A percentile compares a stretch with the other conserved stretches of the same genome.
Evolutionary conservation across 2,113 vertebrate genomes (phyloP).

Genomic region (Grammomys surdaster): DNA sequence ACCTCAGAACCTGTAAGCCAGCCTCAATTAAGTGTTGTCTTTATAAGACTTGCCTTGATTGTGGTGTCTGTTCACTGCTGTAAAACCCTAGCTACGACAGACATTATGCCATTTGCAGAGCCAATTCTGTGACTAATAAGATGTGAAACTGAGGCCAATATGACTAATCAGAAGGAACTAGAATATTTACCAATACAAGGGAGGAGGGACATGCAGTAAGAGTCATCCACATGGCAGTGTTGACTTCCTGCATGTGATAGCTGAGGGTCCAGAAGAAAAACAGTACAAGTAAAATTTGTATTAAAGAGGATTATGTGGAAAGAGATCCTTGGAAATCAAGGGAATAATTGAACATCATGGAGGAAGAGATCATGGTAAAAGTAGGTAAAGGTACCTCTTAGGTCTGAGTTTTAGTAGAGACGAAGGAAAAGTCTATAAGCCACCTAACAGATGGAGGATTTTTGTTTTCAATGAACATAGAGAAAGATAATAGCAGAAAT

Average conservation of each 20-base stretch:
- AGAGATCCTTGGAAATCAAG: not conserved
- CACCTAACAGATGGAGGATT: fast-evolving
- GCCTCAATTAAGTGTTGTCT: no score
- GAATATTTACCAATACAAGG: not conserved
- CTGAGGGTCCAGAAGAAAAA: not conserved
- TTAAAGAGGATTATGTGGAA: not conserved
- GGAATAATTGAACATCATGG: not conserved
- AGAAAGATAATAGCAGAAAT: not conserved
- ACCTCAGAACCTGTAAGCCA: no score
- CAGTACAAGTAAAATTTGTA: not conserved
- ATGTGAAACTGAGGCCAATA: not conserved
- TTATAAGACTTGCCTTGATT: no score
- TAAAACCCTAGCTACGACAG: no score
- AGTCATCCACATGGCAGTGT: not conserved
- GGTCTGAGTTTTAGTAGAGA: not conserved
- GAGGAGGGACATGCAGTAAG: not conserved
- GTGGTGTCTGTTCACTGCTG: no score
- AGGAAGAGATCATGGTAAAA: not conserved
- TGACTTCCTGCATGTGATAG: not conserved
- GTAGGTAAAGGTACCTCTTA: not conserved
- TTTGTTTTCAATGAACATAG: not conserved
- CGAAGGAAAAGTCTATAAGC: not conserved
- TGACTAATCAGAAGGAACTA: not conserved
- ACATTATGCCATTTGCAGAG: not conserved
- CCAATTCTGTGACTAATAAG: not conserved